Conservation (phyloP, 1,140 invertebrate genomes). For the Leptopilina clavipes region DNA sequence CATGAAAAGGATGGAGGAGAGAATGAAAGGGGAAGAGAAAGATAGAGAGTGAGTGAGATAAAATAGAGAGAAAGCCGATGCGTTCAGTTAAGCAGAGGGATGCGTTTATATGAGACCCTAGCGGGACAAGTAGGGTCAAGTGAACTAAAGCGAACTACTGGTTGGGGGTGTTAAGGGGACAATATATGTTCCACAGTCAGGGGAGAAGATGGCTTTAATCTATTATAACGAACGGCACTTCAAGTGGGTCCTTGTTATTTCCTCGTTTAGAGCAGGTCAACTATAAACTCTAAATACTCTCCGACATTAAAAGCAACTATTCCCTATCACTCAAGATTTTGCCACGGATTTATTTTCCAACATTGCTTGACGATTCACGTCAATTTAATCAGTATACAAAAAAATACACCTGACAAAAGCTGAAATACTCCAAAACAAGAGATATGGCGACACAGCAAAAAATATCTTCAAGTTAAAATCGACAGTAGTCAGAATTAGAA, state of each 20-base stretch:
- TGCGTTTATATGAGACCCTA: constrained; percentile 42
- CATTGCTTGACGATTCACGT: too few relatives aligned
- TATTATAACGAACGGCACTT: constrained; percentile 66
- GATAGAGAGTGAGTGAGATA: constrained; percentile 20
- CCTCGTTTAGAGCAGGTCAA: constrained; percentile 67
- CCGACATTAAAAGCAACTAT: neutral
- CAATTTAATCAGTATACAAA: too few relatives aligned
- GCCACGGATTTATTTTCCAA: neutral
- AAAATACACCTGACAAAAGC: too few relatives aligned
- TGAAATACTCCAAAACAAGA: too few relatives aligned
- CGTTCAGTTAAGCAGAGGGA: constrained; percentile 49
- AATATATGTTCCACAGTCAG: constrained; percentile 61
- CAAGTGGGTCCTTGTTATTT: constrained; percentile 74
- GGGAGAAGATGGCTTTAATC: constrained; percentile 72
- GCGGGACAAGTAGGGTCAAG: constrained; percentile 71
- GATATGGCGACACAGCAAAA: too few relatives aligned
- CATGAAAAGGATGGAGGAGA: constrained; percentile 43
- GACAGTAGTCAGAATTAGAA: too few relatives aligned
- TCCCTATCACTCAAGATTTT: neutral
- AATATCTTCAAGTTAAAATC: too few relatives aligned
- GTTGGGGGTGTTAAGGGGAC: constrained; percentile 70
- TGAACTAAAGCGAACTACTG: constrained; percentile 69
- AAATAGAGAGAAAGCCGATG: constrained; percentile 43
- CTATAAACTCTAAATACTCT: constrained; percentile 30
- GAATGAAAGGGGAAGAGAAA: constrained; percentile 34